A percentile compares a stretch with the other conserved stretches of the same genome.
These are phyloP conservation scores for Pomatorhinus ruficollis DNA, from an alignment of 2,113 vertebrate species.

Conservation along the genomic window DNA sequence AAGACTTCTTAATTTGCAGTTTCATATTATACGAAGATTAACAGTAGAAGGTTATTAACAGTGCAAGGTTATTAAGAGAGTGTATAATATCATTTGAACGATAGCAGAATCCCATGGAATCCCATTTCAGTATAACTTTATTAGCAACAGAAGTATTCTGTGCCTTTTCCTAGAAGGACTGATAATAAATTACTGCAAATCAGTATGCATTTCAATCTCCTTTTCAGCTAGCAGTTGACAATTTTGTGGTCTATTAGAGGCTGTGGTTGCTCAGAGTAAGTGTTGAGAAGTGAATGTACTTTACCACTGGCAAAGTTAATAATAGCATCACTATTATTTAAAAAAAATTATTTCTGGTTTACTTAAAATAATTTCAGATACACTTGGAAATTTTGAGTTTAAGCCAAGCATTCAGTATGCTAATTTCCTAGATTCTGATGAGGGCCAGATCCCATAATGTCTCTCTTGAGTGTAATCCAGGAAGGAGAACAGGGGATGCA, in stretches of 20 bases:
- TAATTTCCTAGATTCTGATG: not conserved
- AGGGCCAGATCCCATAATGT: not conserved
- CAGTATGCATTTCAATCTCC: conserved; percentile 28
- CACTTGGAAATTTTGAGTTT: not conserved
- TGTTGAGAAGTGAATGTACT: not conserved
- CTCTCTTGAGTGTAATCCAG: not conserved
- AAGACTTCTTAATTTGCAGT: conserved; percentile 38
- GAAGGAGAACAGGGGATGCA: not conserved
- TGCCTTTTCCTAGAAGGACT: conserved; percentile 12
- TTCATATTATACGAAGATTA: conserved; percentile 46
- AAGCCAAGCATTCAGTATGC: not conserved
- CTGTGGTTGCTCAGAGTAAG: not conserved
- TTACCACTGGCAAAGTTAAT: not conserved
- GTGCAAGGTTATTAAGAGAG: conserved; percentile 51
- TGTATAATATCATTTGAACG: conserved; percentile 31
- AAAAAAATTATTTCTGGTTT: not conserved
- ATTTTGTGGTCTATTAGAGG: conserved; percentile 1
- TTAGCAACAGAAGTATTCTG: not conserved
- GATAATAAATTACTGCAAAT: conserved; percentile 37
- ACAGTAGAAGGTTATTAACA: conserved; percentile 44
- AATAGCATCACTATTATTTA: not conserved
- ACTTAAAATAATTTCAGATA: not conserved
- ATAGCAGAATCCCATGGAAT: conserved; percentile 40
- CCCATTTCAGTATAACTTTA: conserved; percentile 28
- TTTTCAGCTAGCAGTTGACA: not conserved